phyloP scores from a whole-genome alignment of 1,140 invertebrate species.

The Lerema accius region DNA sequence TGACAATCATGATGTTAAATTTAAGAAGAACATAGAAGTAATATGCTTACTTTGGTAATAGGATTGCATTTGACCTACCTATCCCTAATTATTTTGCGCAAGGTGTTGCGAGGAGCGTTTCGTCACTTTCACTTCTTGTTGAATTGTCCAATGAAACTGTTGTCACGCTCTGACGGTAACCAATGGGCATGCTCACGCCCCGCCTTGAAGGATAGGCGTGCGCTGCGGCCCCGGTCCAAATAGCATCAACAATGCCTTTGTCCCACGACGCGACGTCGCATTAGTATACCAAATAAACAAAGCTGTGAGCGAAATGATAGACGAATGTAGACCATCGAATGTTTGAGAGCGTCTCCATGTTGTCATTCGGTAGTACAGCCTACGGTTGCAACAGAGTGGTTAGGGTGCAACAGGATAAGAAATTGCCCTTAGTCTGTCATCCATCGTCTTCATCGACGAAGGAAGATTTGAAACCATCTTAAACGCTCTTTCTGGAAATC shows the following conservation, averaged over 20 bases:
- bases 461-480: no score
- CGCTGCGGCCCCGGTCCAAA: constrained; percentile 53
- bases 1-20: no score
- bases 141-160: constrained; percentile 76
- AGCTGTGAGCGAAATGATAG: not conserved
- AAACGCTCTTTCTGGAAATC: no score
- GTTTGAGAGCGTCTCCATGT: not conserved
- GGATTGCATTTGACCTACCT: constrained; percentile 51
- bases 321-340: not conserved
- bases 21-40: no score
- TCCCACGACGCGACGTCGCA: constrained; percentile 35
- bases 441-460: no score
- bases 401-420: no score
- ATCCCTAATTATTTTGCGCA: constrained; percentile 63
- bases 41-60: constrained; percentile 35
- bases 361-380: not conserved
- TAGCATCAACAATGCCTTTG: constrained; percentile 53
- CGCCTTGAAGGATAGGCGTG: constrained; percentile 74
- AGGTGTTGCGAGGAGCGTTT: constrained; percentile 59
- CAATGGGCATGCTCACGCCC: constrained; percentile 72
- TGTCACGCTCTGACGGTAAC: constrained; percentile 76
- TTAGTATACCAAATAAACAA: constrained; percentile 24
- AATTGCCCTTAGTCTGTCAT: no score
- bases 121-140: constrained; percentile 73
- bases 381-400: constrained; percentile 3